A percentile compares a stretch with the other conserved stretches of the same genome.
phyloP scores from a whole-genome alignment of 1,140 invertebrate genomes.

The Drosophila serrata region DNA sequence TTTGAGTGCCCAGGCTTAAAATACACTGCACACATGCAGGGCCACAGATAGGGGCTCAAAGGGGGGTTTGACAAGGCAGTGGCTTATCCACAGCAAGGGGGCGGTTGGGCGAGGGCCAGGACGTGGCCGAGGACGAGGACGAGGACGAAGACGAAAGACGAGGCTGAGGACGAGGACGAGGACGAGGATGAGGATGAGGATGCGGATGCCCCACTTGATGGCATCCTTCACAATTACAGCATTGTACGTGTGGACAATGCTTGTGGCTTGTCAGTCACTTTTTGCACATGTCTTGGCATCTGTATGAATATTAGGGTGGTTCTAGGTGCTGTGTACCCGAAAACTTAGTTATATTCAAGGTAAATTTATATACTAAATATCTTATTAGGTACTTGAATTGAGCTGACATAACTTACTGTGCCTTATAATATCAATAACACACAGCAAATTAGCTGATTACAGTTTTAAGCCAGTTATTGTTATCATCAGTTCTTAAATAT shows the following conservation, averaged over 20 bases:
- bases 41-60: conserved; percentile 17
- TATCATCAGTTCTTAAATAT: too few relatives aligned
- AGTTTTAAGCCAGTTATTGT: too few relatives aligned
- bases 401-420: neutral
- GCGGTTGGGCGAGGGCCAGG: conserved; percentile 1
- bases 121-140: conserved; percentile 9
- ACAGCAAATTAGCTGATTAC: neutral
- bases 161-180: conserved; percentile 24
- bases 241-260: conserved; percentile 76
- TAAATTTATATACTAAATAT: neutral
- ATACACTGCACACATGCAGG: conserved; percentile 60
- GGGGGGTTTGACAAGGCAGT: conserved; percentile 6
- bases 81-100: conserved; percentile 29
- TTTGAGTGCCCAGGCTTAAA: conserved; percentile 76
- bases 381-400: neutral
- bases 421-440: too few relatives aligned
- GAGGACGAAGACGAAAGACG: conserved; percentile 2
- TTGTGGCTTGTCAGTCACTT: conserved; percentile 73
- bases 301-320: conserved; percentile 26
- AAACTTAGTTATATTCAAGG: neutral
- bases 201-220: conserved; percentile 75
- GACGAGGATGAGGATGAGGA: conserved; percentile 28
- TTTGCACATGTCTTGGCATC: conserved; percentile 41
- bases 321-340: neutral
- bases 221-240: conserved; percentile 83